A percentile compares a stretch with the other conserved stretches of the same genome.
These are phyloP conservation scores for Aegypius monachus DNA, from an alignment of 2,113 vertebrate genomes.

Conservation along the genomic window DNA sequence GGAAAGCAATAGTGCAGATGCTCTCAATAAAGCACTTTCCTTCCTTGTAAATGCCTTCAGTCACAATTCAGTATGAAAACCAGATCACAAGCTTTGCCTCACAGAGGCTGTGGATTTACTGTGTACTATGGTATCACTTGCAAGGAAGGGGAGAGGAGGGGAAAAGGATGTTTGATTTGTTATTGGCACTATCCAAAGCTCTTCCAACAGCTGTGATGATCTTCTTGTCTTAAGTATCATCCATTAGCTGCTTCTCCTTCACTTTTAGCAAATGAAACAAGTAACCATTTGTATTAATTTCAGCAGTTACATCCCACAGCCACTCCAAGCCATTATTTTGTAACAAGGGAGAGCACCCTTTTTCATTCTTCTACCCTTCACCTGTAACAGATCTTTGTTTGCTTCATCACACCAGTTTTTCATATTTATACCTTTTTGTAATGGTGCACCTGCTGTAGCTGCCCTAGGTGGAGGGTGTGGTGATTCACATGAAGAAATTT, in stretches of 20 bases:
- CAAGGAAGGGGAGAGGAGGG: background rate
- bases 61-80: background rate
- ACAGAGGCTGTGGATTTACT: background rate
- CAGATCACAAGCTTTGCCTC: background rate
- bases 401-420: background rate
- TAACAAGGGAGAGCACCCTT: background rate
- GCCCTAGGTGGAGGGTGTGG: background rate
- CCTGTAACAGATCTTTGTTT: background rate
- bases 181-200: background rate
- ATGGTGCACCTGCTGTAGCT: accelerated
- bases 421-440: background rate
- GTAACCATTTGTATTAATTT: background rate
- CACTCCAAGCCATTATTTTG: background rate
- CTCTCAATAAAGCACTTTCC: background rate
- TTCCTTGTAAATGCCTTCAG: background rate
- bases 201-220: background rate
- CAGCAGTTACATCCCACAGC: background rate
- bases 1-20: background rate
- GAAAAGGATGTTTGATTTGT: background rate
- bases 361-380: background rate
- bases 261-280: background rate
- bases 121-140: background rate
- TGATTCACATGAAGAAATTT: background rate
- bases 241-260: background rate
- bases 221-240: background rate